phyloP scores from a whole-genome alignment of 2,113 vertebrate genomes.

The Gobiocypris rarus region DNA sequence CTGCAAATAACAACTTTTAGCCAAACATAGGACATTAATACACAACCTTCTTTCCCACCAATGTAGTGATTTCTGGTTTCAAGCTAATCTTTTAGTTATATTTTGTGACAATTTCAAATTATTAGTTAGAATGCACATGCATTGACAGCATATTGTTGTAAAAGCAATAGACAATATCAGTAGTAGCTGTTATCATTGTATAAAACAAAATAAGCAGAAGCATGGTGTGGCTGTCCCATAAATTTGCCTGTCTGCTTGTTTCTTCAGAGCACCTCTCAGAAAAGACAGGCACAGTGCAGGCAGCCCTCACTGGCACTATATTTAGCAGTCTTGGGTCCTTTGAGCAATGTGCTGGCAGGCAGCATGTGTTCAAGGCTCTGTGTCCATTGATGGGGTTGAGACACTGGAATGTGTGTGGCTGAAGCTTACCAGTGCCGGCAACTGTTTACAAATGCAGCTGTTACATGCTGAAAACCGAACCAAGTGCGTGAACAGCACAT shows the following conservation, averaged over 20 bases:
- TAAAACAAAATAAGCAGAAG: neutral
- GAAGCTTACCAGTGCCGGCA: constrained; percentile 58
- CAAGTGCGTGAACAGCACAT: neutral
- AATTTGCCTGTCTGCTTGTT: constrained; percentile 27
- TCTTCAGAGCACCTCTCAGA: neutral
- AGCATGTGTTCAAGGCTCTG: constrained; percentile 66
- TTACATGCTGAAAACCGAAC: constrained; percentile 38
- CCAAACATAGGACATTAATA: neutral
- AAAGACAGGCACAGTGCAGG: constrained; percentile 65
- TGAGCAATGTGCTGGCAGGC: constrained; percentile 77
- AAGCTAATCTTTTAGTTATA: neutral
- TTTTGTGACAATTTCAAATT: neutral
- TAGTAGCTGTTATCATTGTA: neutral
- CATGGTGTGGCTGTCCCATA: neutral
- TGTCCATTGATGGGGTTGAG: constrained; percentile 72
- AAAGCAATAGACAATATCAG: neutral
- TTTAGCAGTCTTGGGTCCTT: constrained; percentile 77
- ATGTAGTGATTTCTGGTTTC: neutral
- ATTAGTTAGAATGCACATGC: neutral
- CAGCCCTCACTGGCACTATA: constrained; percentile 71
- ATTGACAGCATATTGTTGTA: neutral
- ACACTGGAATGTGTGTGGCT: constrained; percentile 65
- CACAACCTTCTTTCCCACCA: neutral
- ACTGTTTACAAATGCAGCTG: constrained; percentile 58
- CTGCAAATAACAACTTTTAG: neutral